Percentiles rank a stretch among this genome's conserved stretches.
Evolutionary conservation across 2,888 invertebrate genomes (phyloP).

Genomic region (Ennomos quercinarius): DNA sequence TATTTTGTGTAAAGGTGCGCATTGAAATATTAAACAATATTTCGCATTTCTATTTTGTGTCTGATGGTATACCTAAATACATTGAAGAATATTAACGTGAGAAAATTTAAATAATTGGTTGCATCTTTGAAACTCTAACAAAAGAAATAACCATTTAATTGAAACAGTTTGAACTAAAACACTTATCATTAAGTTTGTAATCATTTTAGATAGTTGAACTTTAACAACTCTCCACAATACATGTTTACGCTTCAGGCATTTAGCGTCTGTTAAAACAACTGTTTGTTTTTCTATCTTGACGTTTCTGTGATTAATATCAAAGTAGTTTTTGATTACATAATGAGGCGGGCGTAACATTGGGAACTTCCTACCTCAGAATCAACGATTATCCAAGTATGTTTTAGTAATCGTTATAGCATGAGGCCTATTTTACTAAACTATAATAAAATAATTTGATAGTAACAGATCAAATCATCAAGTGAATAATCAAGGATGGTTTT

Average conservation of each 20-base stretch:
- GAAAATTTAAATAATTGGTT: background rate
- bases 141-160: slow-evolving; percentile 2
- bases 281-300: slow-evolving; percentile 69
- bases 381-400: background rate
- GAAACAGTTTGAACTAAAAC: slow-evolving; percentile 3
- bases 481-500: no score
- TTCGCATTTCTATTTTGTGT: no score
- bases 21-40: background rate
- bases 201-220: slow-evolving; percentile 8
- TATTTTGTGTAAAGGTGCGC: slow-evolving; percentile 23
- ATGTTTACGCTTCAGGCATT: slow-evolving; percentile 19
- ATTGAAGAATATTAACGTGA: background rate
- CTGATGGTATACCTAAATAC: no score
- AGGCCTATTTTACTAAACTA: background rate
- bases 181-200: slow-evolving; percentile 6
- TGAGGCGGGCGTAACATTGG: slow-evolving; percentile 37
- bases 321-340: slow-evolving; percentile 75
- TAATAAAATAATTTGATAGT: no score
- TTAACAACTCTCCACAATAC: slow-evolving; percentile 4
- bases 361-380: slow-evolving; percentile 1
- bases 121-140: slow-evolving; percentile 5
- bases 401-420: slow-evolving; percentile 4
- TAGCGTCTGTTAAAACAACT: slow-evolving; percentile 53
- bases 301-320: slow-evolving; percentile 65
- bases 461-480: no score